Conservation (phyloP, 1,140 invertebrate species). For the Caenorhabditis latens region DNA sequence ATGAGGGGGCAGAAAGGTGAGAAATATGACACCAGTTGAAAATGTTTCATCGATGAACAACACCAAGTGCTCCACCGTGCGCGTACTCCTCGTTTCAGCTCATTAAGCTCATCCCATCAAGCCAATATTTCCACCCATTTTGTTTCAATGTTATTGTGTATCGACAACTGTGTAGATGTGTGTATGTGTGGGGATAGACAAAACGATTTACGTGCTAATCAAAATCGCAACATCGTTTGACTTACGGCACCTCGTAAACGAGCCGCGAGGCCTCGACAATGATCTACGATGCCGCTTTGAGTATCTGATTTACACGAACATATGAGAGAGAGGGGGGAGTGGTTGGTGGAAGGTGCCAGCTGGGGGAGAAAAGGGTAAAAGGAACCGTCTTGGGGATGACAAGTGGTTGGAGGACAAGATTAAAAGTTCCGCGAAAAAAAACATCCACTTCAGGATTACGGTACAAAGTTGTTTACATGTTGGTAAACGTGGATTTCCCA, state of each 20-base stretch:
- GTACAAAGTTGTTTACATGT: no score
- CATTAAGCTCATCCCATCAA: slow-evolving; percentile 6
- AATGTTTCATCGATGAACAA: no score
- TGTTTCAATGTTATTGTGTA: slow-evolving; percentile 45
- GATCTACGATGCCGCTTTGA: slow-evolving; percentile 47
- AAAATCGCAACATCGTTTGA: slow-evolving; percentile 50
- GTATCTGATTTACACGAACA: slow-evolving; percentile 49
- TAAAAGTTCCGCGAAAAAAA: not conserved
- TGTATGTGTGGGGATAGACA: not conserved
- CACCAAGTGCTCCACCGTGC: not conserved
- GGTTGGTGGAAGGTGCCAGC: not conserved
- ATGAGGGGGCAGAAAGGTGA: not conserved
- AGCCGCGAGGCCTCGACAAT: slow-evolving; percentile 15
- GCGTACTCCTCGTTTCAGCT: not conserved
- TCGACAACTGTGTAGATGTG: slow-evolving; percentile 22
- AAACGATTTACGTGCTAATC: slow-evolving; percentile 48
- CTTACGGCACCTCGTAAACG: slow-evolving; percentile 33
- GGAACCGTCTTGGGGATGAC: not conserved
- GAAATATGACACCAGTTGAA: slow-evolving; percentile 10
- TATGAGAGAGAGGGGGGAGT: not conserved
- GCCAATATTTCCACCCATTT: slow-evolving; percentile 15
- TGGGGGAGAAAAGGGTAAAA: not conserved
- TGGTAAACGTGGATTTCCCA: no score
- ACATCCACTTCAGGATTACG: no score
- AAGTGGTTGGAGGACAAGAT: not conserved